Conservation (phyloP, 2,888 invertebrate species). For the Drosophila quinaria region DNA sequence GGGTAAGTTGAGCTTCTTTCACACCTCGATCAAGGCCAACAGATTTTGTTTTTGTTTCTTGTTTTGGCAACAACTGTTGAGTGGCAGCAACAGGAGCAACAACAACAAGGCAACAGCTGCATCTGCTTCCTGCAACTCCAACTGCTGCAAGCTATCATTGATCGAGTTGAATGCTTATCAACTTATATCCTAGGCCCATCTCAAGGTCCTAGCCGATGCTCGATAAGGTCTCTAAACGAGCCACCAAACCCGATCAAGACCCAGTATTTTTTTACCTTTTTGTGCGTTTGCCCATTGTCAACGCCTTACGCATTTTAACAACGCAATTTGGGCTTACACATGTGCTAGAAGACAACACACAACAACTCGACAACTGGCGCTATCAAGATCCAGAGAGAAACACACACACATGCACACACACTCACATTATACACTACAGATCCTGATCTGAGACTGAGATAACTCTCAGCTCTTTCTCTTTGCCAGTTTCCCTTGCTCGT, state of each 20-base stretch:
- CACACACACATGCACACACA: slow-evolving; percentile 51
- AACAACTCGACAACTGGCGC: slow-evolving; percentile 38
- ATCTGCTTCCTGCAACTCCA: slow-evolving; percentile 63
- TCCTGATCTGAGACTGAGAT: slow-evolving; percentile 42
- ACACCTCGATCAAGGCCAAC: slow-evolving; percentile 71
- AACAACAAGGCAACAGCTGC: slow-evolving; percentile 35
- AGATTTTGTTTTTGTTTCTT: slow-evolving; percentile 47
- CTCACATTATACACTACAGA: slow-evolving; percentile 20
- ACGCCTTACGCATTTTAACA: slow-evolving; percentile 78
- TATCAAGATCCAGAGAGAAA: slow-evolving; percentile 64
- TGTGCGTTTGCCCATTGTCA: slow-evolving; percentile 65
- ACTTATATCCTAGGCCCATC: slow-evolving; percentile 59
- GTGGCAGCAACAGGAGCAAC: slow-evolving; percentile 24
- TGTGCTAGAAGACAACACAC: slow-evolving; percentile 50
- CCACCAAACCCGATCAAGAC: slow-evolving; percentile 11
- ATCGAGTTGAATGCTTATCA: slow-evolving; percentile 59
- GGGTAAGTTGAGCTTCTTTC: slow-evolving; percentile 60
- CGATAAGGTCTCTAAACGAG: slow-evolving; percentile 53
- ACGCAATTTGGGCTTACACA: slow-evolving; percentile 79
- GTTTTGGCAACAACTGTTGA: slow-evolving; percentile 45
- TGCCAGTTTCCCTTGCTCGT: slow-evolving; percentile 23
- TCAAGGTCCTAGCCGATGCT: slow-evolving; percentile 36
- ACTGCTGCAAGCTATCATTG: slow-evolving; percentile 42
- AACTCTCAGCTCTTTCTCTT: slow-evolving; percentile 37
- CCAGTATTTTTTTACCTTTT: slow-evolving; percentile 12